These are phyloP conservation scores for Copidosoma floridanum DNA, from an alignment of 1,140 invertebrate species.

Conservation along the genomic window DNA sequence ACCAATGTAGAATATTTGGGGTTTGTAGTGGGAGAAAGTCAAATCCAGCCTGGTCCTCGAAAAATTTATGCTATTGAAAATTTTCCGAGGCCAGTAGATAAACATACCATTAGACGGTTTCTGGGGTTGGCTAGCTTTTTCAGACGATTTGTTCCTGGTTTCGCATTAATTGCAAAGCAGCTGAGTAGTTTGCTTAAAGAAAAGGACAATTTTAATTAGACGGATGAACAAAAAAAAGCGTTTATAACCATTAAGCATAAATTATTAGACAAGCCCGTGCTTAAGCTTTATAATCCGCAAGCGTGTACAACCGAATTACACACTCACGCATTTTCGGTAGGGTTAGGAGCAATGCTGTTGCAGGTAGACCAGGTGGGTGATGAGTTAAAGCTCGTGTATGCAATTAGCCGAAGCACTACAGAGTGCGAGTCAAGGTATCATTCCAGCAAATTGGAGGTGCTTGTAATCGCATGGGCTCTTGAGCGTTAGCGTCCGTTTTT, in stretches of 20 bases:
- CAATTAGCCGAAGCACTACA: constrained; percentile 22
- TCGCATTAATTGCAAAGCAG: background rate
- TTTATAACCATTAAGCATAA: background rate
- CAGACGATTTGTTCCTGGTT: constrained; percentile 33
- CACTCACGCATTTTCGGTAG: background rate
- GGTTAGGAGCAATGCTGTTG: background rate
- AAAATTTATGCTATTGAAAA: constrained; percentile 34
- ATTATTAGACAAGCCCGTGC: background rate
- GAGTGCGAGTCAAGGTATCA: constrained; percentile 30
- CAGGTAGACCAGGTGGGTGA: background rate
- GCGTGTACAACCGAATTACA: constrained; percentile 17
- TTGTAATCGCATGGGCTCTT: constrained; percentile 16
- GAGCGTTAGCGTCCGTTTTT: background rate
- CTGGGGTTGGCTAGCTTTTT: constrained; percentile 48
- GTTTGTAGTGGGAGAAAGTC: too few relatives aligned
- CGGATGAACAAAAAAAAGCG: background rate
- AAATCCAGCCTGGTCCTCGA: too few relatives aligned
- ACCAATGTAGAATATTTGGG: too few relatives aligned
- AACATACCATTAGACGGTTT: constrained; percentile 38
- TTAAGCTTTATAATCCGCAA: background rate
- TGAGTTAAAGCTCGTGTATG: constrained; percentile 15
- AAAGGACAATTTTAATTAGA: background rate
- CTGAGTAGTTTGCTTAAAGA: background rate
- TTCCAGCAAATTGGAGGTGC: constrained; percentile 28
- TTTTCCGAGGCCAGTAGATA: background rate